Evolutionary conservation across 2,113 vertebrate genomes (phyloP).

Genomic region (Calidris pygmaea): DNA sequence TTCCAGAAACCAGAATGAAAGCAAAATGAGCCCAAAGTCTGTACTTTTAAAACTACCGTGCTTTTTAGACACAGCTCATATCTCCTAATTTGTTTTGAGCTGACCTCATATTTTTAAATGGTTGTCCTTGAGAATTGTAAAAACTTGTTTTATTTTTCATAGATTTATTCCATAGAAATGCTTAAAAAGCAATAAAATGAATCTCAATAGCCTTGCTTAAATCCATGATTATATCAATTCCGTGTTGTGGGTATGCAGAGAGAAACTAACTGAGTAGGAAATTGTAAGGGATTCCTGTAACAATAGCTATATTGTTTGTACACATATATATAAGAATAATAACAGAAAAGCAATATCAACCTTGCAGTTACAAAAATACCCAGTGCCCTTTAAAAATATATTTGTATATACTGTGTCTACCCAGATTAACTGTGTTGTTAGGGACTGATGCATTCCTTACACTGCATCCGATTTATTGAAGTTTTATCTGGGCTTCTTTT

Average conservation of each 20-base stretch:
- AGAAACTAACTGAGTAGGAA: background rate
- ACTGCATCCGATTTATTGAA: background rate
- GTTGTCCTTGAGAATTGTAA: background rate
- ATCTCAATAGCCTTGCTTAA: background rate
- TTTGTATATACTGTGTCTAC: background rate
- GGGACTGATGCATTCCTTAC: background rate
- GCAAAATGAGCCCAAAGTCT: background rate
- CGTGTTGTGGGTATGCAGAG: background rate
- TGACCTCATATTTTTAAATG: background rate
- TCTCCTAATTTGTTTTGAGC: background rate
- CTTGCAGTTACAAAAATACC: background rate
- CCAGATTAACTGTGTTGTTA: background rate
- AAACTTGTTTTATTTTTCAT: background rate
- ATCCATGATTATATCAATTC: background rate
- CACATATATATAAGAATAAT: background rate
- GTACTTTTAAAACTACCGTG: background rate
- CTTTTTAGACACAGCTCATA: background rate
- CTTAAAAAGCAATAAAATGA: conserved; percentile 9
- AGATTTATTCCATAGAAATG: background rate
- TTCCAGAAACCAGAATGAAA: conserved; percentile 12
- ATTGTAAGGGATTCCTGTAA: background rate
- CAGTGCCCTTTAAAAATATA: background rate
- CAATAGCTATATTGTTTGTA: background rate
- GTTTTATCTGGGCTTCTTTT: background rate
- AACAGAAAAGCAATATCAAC: background rate